These are phyloP conservation scores for Equus przewalskii DNA, from an alignment of 2,113 vertebrate species.

Conservation along the genomic window DNA sequence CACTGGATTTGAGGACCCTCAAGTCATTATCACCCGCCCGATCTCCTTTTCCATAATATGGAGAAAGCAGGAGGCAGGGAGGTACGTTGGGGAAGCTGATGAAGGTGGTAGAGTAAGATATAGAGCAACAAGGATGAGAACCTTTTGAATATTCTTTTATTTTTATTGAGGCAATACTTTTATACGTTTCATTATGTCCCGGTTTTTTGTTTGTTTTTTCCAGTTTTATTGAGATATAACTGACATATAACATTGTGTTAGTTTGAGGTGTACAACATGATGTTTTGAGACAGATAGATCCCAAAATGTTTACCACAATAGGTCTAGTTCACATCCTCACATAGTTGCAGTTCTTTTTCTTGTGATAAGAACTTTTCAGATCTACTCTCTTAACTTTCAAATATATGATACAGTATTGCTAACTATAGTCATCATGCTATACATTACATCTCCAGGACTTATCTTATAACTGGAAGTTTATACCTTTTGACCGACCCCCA, in stretches of 20 bases:
- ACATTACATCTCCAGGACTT: neutral
- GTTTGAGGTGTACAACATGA: neutral
- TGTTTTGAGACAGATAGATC: neutral
- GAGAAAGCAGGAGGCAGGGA: neutral
- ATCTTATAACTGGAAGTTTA: neutral
- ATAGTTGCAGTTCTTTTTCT: neutral
- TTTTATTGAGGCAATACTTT: neutral
- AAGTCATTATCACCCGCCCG: neutral
- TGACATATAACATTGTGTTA: neutral
- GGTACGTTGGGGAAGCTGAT: rapidly evolving
- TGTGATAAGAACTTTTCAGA: neutral
- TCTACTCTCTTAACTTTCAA: neutral
- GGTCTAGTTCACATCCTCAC: neutral
- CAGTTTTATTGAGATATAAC: neutral
- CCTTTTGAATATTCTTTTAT: neutral
- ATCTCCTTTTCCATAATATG: neutral
- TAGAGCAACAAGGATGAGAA: rapidly evolving
- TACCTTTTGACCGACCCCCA: neutral
- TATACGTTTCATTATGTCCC: neutral
- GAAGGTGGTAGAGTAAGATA: rapidly evolving
- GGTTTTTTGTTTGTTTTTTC: neutral
- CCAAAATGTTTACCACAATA: neutral
- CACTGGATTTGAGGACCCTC: neutral
- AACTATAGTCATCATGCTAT: neutral
- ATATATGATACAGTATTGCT: neutral